Percentiles rank a stretch among this genome's conserved stretches.
These are phyloP conservation scores for Drosophila teissieri DNA, from an alignment of 1,140 invertebrate genomes.

Conservation along the genomic window DNA sequence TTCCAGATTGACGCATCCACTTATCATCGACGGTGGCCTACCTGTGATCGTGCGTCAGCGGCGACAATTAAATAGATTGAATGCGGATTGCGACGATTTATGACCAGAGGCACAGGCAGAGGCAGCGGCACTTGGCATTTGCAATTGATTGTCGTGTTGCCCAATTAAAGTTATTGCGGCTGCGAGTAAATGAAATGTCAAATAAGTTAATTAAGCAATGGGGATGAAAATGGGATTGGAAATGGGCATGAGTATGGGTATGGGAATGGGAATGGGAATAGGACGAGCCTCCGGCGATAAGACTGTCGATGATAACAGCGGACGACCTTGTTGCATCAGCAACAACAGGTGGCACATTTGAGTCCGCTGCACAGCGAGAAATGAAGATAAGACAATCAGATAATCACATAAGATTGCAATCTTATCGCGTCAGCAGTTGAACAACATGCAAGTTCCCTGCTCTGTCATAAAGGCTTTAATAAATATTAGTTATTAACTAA, in stretches of 20 bases:
- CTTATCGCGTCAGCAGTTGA: too few species aligned
- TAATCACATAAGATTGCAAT: too few species aligned
- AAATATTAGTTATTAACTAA: too few species aligned
- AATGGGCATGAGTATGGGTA: background rate
- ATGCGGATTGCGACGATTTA: conserved; percentile 38
- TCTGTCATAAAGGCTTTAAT: too few species aligned
- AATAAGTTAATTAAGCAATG: conserved; percentile 69
- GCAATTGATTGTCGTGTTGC: conserved; percentile 38
- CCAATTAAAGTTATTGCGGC: conserved; percentile 59
- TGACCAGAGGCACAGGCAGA: too few species aligned
- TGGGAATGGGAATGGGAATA: background rate
- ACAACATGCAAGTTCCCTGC: too few species aligned
- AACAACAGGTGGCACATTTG: conserved; percentile 22
- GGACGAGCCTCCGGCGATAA: conserved; percentile 46
- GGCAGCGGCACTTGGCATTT: conserved; percentile 29
- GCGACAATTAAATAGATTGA: conserved; percentile 49
- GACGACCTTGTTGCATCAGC: conserved; percentile 53
- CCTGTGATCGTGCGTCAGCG: conserved; percentile 40
- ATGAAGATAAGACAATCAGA: conserved; percentile 1
- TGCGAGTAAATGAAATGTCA: conserved; percentile 61
- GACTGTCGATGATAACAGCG: conserved; percentile 14
- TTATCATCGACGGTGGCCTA: conserved; percentile 5
- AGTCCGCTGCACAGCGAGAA: conserved; percentile 13
- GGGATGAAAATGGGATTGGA: conserved; percentile 2
- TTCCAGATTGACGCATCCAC: conserved; percentile 18